phyloP scores from a whole-genome alignment of 2,888 invertebrate genomes.

The Leptinotarsa haldemani region DNA sequence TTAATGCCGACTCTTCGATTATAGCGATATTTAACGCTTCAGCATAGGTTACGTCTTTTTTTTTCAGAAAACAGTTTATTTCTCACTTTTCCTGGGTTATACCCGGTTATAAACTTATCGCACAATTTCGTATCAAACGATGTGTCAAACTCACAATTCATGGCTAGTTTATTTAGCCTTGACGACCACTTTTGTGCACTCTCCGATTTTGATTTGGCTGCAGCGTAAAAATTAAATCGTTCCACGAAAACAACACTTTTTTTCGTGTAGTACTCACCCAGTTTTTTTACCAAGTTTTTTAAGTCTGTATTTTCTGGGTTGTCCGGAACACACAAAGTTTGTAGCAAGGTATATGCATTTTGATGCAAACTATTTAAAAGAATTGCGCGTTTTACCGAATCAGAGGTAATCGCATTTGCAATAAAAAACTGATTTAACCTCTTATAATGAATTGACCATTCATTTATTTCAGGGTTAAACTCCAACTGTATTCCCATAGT shows the following conservation, averaged over 20 bases:
- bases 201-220: not conserved
- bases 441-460: no score
- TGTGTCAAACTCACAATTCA: constrained; percentile 11
- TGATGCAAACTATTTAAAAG: not conserved
- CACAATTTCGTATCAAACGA: not conserved
- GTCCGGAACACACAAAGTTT: constrained; percentile 12
- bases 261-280: not conserved
- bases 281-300: not conserved
- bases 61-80: not conserved
- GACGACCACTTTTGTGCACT: constrained; percentile 5
- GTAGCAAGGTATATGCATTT: constrained; percentile 3
- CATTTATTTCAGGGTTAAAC: no score
- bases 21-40: not conserved
- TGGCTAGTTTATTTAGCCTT: constrained; percentile 3
- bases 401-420: no score
- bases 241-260: not conserved
- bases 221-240: not conserved
- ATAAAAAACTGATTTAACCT: no score
- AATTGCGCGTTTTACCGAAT: no score
- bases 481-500: no score
- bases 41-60: not conserved
- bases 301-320: not conserved
- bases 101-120: not conserved
- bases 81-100: not conserved
- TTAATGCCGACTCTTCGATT: not conserved